Percentiles rank a stretch among this genome's conserved stretches.
phyloP scores from a whole-genome alignment of 2,888 invertebrate species.

The Timandra comae region DNA sequence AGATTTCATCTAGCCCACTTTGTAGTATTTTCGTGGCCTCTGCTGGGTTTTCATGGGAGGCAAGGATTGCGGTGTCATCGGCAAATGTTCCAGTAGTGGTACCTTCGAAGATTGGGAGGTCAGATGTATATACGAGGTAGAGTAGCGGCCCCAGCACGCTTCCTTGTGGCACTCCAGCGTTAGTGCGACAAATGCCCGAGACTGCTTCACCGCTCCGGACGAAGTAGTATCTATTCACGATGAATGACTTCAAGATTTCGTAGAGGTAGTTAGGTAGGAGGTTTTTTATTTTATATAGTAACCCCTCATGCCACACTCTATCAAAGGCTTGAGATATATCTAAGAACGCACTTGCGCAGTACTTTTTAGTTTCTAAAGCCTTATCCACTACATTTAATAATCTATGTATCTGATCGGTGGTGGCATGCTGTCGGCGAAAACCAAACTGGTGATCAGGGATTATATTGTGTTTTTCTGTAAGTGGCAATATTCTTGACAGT shows the following conservation, averaged over 20 bases:
- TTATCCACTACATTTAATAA: conserved; percentile 1
- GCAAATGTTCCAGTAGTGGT: not conserved
- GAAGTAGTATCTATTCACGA: conserved; percentile 6
- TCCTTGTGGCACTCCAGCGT: conserved; percentile 13
- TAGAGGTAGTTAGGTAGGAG: conserved; percentile 3
- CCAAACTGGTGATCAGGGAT: conserved; percentile 9
- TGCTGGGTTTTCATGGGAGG: not conserved
- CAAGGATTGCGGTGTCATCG: not conserved
- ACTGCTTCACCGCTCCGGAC: conserved; percentile 1
- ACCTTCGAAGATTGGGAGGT: not conserved
- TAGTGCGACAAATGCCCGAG: no score
- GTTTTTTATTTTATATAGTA: conserved; percentile 13
- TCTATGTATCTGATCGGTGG: conserved; percentile 2
- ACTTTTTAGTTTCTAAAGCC: conserved; percentile 4
- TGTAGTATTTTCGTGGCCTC: not conserved
- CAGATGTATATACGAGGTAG: not conserved
- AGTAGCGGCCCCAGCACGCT: conserved; percentile 11
- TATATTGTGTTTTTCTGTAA: conserved; percentile 1
- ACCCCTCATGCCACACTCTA: conserved; percentile 20
- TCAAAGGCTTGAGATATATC: conserved; percentile 19
- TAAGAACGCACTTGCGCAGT: conserved; percentile 5
- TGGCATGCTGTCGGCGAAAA: conserved; percentile 2
- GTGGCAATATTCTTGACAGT: conserved; percentile 2
- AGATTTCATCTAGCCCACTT: not conserved
- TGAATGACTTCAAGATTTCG: conserved; percentile 7